A percentile compares a stretch with the other conserved stretches of the same genome.
These are phyloP conservation scores for Labroides dimidiatus DNA, from an alignment of 2,797 vertebrate species.

Conservation along the genomic window DNA sequence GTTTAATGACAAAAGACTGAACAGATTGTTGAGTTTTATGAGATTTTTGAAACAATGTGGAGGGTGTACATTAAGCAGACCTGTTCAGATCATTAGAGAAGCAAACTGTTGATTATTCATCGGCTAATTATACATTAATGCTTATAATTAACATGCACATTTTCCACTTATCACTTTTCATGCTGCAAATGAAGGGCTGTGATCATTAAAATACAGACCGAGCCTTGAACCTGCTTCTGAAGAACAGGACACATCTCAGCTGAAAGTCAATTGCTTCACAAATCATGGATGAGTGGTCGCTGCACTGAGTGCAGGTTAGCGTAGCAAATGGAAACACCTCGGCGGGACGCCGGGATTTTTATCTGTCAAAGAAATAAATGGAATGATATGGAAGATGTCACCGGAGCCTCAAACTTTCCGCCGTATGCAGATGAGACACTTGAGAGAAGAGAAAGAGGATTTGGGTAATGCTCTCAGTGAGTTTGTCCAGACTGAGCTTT, in stretches of 20 bases:
- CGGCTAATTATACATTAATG: not conserved
- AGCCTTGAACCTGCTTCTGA: conserved; percentile 12
- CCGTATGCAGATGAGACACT: conserved; percentile 45
- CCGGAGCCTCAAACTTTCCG: conserved; percentile 23
- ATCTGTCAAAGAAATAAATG: conserved; percentile 55
- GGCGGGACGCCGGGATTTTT: conserved; percentile 36
- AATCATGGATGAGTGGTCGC: conserved; percentile 49
- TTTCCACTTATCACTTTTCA: not conserved
- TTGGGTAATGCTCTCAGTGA: conserved; percentile 24
- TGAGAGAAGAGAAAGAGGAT: conserved; percentile 26
- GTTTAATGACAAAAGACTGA: not conserved
- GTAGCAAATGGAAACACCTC: conserved; percentile 57
- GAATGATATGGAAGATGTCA: conserved; percentile 31
- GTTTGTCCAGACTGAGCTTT: conserved; percentile 28
- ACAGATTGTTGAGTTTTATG: not conserved
- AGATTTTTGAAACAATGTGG: not conserved
- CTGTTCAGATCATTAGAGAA: not conserved
- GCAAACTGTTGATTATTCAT: not conserved
- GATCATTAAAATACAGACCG: conserved; percentile 1
- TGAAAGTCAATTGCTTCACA: conserved; percentile 54
- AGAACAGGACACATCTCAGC: conserved; percentile 5
- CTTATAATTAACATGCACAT: not conserved
- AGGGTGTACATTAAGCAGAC: not conserved
- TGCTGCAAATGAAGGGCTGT: not conserved
- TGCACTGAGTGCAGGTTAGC: conserved; percentile 42